Percentiles rank a stretch among this genome's conserved stretches.
Evolutionary conservation across 1,140 invertebrate species (phyloP).

Genomic region (Gonatopus flavifemur): DNA sequence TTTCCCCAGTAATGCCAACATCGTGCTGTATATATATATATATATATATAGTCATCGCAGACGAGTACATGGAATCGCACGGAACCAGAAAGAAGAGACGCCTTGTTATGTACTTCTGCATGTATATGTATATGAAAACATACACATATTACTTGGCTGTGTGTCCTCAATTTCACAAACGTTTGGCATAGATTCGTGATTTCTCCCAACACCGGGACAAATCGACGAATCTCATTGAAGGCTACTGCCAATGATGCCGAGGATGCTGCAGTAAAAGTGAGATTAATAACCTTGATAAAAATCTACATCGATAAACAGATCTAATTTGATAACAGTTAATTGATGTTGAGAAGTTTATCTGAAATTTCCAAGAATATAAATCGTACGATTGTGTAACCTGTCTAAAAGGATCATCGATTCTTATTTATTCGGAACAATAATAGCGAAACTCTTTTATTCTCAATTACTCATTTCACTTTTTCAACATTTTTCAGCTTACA

Average conservation of each 20-base stretch:
- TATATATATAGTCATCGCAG: too few relatives aligned
- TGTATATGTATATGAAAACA: constrained; percentile 19
- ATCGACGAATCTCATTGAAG: constrained; percentile 34
- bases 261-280: too few relatives aligned
- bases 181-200: constrained; percentile 48
- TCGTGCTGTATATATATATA: too few relatives aligned
- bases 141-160: too few relatives aligned
- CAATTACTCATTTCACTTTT: too few relatives aligned
- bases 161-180: constrained; percentile 52
- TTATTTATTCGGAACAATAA: too few relatives aligned
- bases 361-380: constrained; percentile 8
- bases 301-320: constrained; percentile 21
- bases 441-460: too few relatives aligned
- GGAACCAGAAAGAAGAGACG: constrained; percentile 21
- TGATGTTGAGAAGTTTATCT: too few relatives aligned
- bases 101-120: constrained; percentile 2
- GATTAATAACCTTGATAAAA: too few relatives aligned
- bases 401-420: background rate
- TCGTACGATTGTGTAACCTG: background rate
- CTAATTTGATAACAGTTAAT: too few relatives aligned
- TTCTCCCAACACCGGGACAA: constrained; percentile 39
- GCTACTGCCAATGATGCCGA: too few relatives aligned
- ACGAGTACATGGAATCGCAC: constrained; percentile 21
- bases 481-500: too few relatives aligned
- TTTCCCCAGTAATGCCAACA: constrained; percentile 33